Percentiles rank a stretch among this genome's conserved stretches.
phyloP scores from a whole-genome alignment of 2,888 invertebrate species.

The Allolobophora icterica region DNA sequence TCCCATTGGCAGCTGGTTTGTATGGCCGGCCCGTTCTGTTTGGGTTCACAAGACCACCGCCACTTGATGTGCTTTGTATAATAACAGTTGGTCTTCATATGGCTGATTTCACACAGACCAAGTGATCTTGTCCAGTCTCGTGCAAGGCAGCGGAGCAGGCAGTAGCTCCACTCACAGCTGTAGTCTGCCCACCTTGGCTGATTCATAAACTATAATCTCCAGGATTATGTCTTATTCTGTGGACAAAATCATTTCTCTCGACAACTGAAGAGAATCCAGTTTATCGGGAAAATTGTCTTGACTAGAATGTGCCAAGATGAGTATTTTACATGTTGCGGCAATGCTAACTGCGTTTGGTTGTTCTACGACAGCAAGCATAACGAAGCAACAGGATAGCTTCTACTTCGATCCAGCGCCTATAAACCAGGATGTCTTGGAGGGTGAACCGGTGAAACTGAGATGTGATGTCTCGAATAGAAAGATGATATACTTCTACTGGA shows the following conservation, averaged over 20 bases:
- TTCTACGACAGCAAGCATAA: conserved; percentile 42
- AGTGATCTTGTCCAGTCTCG: background rate
- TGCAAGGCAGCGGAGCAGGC: background rate
- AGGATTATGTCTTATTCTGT: background rate
- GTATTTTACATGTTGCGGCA: background rate
- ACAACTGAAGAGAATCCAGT: background rate
- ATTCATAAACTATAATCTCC: too few species aligned
- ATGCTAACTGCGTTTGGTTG: conserved; percentile 12
- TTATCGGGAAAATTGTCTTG: too few species aligned
- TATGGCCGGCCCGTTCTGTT: background rate
- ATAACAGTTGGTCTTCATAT: background rate
- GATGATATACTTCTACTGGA: conserved; percentile 65
- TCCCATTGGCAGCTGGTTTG: background rate
- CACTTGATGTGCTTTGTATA: conserved; percentile 10
- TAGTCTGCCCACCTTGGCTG: too few species aligned
- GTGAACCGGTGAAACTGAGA: conserved; percentile 53
- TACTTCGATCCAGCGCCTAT: conserved; percentile 65
- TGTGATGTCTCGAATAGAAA: conserved; percentile 61
- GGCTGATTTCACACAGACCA: background rate
- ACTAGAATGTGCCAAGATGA: background rate
- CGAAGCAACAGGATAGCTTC: conserved; percentile 57
- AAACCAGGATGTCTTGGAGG: conserved; percentile 60
- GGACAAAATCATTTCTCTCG: background rate
- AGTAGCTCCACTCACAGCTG: too few species aligned
- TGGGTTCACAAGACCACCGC: background rate